Evolutionary conservation across 1,140 invertebrate species (phyloP).

Genomic region (Euschistus heros): DNA sequence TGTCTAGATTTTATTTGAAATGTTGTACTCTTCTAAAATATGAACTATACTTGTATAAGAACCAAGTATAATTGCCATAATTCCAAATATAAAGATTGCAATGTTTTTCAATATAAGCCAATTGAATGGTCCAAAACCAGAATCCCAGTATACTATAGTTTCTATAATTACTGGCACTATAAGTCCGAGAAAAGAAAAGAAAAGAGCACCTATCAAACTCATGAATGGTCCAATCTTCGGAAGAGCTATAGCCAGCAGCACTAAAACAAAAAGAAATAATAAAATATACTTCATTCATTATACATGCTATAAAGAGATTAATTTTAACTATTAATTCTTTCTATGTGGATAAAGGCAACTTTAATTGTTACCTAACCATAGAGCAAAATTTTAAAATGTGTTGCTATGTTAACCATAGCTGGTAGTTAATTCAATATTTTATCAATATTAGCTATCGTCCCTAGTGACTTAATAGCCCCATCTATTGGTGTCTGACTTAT

Average conservation of each 20-base stretch:
- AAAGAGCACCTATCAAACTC: constrained; percentile 85
- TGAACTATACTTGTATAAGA: constrained; percentile 58
- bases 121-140: constrained; percentile 44
- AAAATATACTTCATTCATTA: no score
- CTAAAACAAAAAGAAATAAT: constrained; percentile 25
- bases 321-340: no score
- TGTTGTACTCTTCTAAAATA: constrained; percentile 40
- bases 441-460: no score
- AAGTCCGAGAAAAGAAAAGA: constrained; percentile 84
- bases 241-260: constrained; percentile 63
- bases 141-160: constrained; percentile 64
- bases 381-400: no score
- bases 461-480: no score
- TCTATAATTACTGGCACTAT: constrained; percentile 87
- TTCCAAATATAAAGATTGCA: constrained; percentile 57
- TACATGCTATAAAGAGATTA: no score
- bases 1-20: background rate
- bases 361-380: no score
- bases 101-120: constrained; percentile 70
- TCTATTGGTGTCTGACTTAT: no score
- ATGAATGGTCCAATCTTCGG: constrained; percentile 85
- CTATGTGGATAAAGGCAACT: no score
- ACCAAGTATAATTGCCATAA: constrained; percentile 66
- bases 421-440: no score
- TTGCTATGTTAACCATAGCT: no score